phyloP scores from a whole-genome alignment of 2,888 invertebrate species.

The Chorisops tibialis region DNA sequence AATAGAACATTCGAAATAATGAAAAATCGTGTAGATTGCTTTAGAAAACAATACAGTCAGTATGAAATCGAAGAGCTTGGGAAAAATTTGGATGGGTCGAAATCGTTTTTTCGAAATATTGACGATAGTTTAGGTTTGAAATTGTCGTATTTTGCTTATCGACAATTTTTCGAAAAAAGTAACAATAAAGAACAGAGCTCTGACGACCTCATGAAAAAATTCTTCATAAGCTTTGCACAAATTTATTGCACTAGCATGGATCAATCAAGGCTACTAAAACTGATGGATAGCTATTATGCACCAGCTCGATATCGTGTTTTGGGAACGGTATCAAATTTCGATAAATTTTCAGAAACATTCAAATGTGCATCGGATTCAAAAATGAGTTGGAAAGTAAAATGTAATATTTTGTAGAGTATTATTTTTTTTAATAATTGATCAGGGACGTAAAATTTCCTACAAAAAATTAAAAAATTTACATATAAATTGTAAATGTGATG shows the following conservation, averaged over 20 bases:
- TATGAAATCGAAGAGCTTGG: background rate
- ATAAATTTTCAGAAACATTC: conserved; percentile 14
- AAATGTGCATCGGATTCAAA: conserved; percentile 16
- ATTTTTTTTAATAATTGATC: too few relatives aligned
- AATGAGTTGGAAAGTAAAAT: conserved; percentile 25
- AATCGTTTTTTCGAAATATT: conserved; percentile 18
- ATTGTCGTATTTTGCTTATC: conserved; percentile 7
- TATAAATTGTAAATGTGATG: too few relatives aligned
- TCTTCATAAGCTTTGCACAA: conserved; percentile 18
- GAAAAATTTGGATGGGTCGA: background rate
- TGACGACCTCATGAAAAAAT: conserved; percentile 8
- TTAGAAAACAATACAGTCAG: background rate
- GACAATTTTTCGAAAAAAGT: too few relatives aligned
- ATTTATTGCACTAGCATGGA: background rate
- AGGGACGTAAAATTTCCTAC: too few relatives aligned
- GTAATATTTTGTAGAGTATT: conserved; percentile 9
- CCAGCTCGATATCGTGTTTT: conserved; percentile 20
- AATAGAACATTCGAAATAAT: background rate
- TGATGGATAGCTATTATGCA: background rate
- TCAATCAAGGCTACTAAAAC: background rate
- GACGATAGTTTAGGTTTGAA: conserved; percentile 13
- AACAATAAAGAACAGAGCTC: too few relatives aligned
- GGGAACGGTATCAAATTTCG: conserved; percentile 21
- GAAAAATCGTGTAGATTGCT: background rate
- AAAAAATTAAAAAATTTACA: too few relatives aligned